These are phyloP conservation scores for Pipistrellus pygmaeus DNA, from an alignment of 2,797 vertebrate genomes.

Conservation along the genomic window DNA sequence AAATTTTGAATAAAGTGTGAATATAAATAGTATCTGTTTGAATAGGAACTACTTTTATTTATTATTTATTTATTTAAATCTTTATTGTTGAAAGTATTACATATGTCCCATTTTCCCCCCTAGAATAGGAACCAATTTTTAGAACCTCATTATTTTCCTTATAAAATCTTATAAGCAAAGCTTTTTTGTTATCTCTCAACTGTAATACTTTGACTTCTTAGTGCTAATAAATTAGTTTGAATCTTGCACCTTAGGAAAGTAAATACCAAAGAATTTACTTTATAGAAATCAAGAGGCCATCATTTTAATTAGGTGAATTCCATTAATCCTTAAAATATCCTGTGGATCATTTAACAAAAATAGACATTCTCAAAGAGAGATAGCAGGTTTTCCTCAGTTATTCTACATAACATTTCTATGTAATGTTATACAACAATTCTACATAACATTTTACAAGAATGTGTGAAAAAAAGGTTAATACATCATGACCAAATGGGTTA, in stretches of 20 bases:
- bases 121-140: neutral
- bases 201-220: slow-evolving; percentile 37
- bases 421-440: neutral
- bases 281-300: neutral
- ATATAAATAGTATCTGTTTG: neutral
- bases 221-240: neutral
- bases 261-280: slow-evolving; percentile 6
- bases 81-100: too few relatives aligned
- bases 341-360: slow-evolving; percentile 1
- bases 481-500: neutral
- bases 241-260: slow-evolving; percentile 4
- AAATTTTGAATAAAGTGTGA: neutral
- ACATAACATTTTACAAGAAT: neutral
- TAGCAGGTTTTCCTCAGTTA: neutral
- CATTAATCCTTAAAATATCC: neutral
- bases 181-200: slow-evolving; percentile 22
- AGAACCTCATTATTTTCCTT: slow-evolving; percentile 6
- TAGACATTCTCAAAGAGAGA: neutral
- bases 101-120: too few relatives aligned
- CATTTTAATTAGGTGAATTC: slow-evolving; percentile 37
- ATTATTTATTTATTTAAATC: too few relatives aligned
- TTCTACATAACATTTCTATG: neutral
- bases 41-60: neutral
- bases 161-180: slow-evolving; percentile 22
- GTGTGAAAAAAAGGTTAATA: neutral